Evolutionary conservation across 2,888 invertebrate genomes (phyloP), one percentile per base, ranked within the genome.

Genomic region (Acronicta leporina): DNA sequence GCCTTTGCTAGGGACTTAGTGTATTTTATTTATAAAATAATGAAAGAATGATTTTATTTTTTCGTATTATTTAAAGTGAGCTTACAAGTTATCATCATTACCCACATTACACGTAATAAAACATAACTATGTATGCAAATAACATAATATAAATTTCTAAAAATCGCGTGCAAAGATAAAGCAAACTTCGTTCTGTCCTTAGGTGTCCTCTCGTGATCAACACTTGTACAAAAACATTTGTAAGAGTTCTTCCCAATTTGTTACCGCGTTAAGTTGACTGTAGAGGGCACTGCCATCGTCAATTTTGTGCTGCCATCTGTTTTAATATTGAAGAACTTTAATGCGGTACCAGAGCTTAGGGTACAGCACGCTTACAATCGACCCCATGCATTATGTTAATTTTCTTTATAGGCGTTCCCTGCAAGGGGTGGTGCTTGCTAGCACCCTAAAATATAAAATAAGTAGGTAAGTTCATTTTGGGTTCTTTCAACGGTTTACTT

Each of bases 371-470:
- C 13, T 16, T 15, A 11, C 9, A 46, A 33, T 53, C 41, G 38
- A 59, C 72, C 74, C 68, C 50, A 43, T 52, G 49, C 30, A 55
- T 64, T 58, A 54, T 73, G 68, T 66, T 64, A 73, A 64, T 69
- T 73, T 75, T 63, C 65, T 77, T 73, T 80, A 81, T 79, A 82
- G 77, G 90, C 90, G 90, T 86, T 78, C 84, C 86, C 73, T 65
- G 46, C 66, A 75, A 87, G 86, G 88, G 90, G 90, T 87, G 89
- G 87, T 83, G 76, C 88, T 79, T 69, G 65, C 50, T 51, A 33
- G 71, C 54, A 77, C 85, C 84, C 84, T 79, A 73, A 80, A 77
- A 71, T 69, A 63, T 52, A 75, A 64, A 60, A 54, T 66, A 59
- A 33, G 33, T 38, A n/a, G 13, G 38, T 38, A 38, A 66, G 61